Conservation (phyloP, 2,888 invertebrate genomes). For the Drosophila longiperda region DNA sequence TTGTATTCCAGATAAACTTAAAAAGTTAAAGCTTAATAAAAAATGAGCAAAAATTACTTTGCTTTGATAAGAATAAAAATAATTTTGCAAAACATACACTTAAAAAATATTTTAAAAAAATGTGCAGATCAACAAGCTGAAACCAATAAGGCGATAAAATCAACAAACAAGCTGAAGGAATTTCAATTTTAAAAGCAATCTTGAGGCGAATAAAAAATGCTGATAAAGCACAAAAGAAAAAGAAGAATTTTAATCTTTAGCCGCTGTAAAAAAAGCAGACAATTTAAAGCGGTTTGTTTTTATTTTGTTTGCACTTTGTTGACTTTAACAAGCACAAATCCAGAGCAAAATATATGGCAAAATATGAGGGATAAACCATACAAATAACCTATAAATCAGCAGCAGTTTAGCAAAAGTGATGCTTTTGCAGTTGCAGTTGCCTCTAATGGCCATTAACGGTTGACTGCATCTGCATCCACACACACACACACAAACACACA, state of each 20-base stretch:
- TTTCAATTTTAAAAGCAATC: conserved; percentile 13
- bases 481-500: conserved; percentile 10
- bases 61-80: conserved; percentile 1
- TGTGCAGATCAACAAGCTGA: conserved; percentile 15
- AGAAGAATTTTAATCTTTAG: conserved; percentile 5
- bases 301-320: conserved; percentile 12
- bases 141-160: not conserved
- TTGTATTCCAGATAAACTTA: not conserved
- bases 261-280: conserved; percentile 16
- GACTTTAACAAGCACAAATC: conserved; percentile 17
- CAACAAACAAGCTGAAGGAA: conserved; percentile 11
- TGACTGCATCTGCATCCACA: conserved; percentile 16
- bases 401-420: conserved; percentile 40
- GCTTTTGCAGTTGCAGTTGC: conserved; percentile 27
- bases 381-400: conserved; percentile 35
- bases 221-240: conserved; percentile 19
- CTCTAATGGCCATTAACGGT: conserved; percentile 34
- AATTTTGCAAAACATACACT: not conserved
- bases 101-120: not conserved
- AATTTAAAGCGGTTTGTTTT: not conserved
- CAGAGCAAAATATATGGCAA: conserved; percentile 12
- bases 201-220: conserved; percentile 17
- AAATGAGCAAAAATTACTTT: not conserved
- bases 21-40: not conserved
- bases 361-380: conserved; percentile 11